Percentiles rank a stretch among this genome's conserved stretches.
These are phyloP conservation scores for Cataglyphis rosenhaueri DNA, from an alignment of 2,888 invertebrate genomes.

Conservation along the genomic window DNA sequence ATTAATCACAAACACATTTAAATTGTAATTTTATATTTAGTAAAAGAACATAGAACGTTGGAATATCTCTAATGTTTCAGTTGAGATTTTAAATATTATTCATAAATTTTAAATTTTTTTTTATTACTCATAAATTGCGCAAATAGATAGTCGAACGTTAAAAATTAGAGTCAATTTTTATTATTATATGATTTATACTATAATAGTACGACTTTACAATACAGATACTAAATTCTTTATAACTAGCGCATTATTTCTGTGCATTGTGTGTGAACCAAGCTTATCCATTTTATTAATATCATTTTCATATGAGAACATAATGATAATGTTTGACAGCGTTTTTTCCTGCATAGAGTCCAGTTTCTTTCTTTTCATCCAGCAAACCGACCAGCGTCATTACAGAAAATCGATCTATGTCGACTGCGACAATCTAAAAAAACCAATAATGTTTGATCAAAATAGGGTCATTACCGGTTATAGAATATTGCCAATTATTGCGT, in stretches of 20 bases:
- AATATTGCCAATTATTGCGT: conserved; percentile 54
- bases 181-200: conserved; percentile 16
- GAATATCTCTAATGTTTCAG: neutral
- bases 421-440: conserved; percentile 63
- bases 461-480: conserved; percentile 64
- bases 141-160: neutral
- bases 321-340: conserved; percentile 65
- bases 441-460: conserved; percentile 71
- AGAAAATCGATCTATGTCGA: conserved; percentile 72
- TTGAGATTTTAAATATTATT: conserved; percentile 5
- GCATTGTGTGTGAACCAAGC: neutral
- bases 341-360: conserved; percentile 57
- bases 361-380: conserved; percentile 72
- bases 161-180: conserved; percentile 18
- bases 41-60: neutral
- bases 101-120: no score
- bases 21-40: conserved; percentile 3
- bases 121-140: conserved; percentile 19
- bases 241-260: neutral
- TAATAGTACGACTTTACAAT: neutral
- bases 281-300: conserved; percentile 53
- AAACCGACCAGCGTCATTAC: conserved; percentile 60
- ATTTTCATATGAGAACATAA: conserved; percentile 64
- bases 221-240: neutral
- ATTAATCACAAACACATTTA: neutral